Percentiles rank a stretch among this genome's conserved stretches.
Evolutionary conservation across 2,888 invertebrate genomes (phyloP).

Genomic region (Ectemnius cavifrons): DNA sequence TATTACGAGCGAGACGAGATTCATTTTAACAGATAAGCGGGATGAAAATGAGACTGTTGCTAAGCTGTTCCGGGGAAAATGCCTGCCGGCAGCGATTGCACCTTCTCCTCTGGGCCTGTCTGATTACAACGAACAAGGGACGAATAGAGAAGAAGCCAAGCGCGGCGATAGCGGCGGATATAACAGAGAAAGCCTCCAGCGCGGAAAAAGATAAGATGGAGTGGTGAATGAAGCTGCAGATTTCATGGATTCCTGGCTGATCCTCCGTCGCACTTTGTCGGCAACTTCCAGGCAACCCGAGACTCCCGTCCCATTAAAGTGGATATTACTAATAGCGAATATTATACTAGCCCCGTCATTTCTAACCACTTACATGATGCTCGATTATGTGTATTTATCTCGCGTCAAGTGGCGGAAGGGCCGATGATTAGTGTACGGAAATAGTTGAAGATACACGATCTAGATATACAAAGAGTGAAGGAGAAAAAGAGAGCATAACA

Average conservation of each 20-base stretch:
- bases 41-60: conserved; percentile 1
- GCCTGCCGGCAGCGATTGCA: conserved; percentile 24
- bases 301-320: background rate
- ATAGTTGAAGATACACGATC: too few species aligned
- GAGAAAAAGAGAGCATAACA: too few species aligned
- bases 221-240: background rate
- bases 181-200: background rate
- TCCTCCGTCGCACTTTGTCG: background rate
- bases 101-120: conserved; percentile 32
- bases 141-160: conserved; percentile 18
- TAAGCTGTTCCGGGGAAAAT: conserved; percentile 18
- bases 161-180: conserved; percentile 18
- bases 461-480: too few species aligned
- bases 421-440: too few species aligned
- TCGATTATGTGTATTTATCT: too few species aligned
- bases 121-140: conserved; percentile 33
- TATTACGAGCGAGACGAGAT: background rate
- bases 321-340: too few species aligned
- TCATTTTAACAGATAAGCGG: conserved; percentile 14
- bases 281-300: background rate
- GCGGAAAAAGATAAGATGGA: background rate
- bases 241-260: background rate
- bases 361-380: too few species aligned
- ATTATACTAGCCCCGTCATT: too few species aligned
- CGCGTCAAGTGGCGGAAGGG: too few species aligned